Evolutionary conservation across 64 coral and sea anemone genomes (phyloP).

Genomic region (Platygyra sinensis): DNA sequence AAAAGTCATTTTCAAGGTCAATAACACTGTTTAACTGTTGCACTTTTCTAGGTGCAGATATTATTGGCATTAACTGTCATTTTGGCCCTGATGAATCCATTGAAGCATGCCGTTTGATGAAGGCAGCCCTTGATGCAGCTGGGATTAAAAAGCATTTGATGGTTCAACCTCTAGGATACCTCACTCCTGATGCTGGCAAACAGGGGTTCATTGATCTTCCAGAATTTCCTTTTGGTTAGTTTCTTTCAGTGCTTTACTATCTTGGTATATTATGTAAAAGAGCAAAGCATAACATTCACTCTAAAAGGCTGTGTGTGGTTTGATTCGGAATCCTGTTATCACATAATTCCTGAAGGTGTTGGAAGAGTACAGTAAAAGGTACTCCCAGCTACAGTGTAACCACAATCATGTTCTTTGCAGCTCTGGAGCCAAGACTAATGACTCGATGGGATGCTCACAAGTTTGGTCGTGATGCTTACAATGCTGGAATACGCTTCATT

Average conservation of each 20-base stretch:
- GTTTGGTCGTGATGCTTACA: slow-evolving; percentile 51
- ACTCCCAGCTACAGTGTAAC: no score
- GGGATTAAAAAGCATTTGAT: slow-evolving; percentile 90
- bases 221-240: slow-evolving; percentile 96
- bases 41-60: slow-evolving; percentile 75
- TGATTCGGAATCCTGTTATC: no score
- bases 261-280: no score
- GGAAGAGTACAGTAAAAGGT: not conserved
- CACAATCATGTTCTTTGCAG: not conserved
- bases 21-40: not conserved
- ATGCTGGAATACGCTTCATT: slow-evolving; percentile 39
- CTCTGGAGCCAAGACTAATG: slow-evolving; percentile 20
- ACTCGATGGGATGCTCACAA: slow-evolving; percentile 45
- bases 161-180: slow-evolving; percentile 86
- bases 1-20: not conserved
- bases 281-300: no score
- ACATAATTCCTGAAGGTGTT: not conserved
- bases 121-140: slow-evolving; percentile 87
- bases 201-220: slow-evolving; percentile 99
- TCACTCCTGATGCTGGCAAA: slow-evolving; percentile 87
- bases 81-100: slow-evolving; percentile 80
- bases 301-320: no score
- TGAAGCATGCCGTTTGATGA: slow-evolving; percentile 87
- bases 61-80: slow-evolving; percentile 94
- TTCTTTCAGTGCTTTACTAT: no score